A percentile compares a stretch with the other conserved stretches of the same genome.
Evolutionary conservation across 2,797 vertebrate species (phyloP).

Genomic region (Atherinosoma microstoma): DNA sequence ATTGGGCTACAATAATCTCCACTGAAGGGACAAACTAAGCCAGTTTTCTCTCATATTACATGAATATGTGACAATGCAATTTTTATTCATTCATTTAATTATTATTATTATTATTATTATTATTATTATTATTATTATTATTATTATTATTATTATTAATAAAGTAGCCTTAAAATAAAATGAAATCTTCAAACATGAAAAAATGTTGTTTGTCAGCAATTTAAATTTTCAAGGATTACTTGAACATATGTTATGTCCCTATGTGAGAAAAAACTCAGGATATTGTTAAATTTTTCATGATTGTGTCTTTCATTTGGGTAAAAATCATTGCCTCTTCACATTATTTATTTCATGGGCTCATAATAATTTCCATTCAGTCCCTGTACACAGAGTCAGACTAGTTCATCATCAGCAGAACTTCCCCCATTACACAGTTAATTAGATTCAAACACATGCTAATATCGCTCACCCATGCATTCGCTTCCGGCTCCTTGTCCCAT

Average conservation of each 20-base stretch:
- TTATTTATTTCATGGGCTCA: constrained; percentile 41
- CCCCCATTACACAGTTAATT: constrained; percentile 74
- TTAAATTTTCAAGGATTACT: too few species aligned
- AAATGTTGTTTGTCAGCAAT: too few species aligned
- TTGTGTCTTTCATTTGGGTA: constrained; percentile 10
- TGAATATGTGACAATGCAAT: too few species aligned
- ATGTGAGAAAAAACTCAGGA: neutral
- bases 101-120: too few species aligned
- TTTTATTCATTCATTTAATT: too few species aligned
- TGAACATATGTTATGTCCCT: neutral
- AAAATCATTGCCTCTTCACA: constrained; percentile 5
- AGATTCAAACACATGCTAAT: constrained; percentile 64
- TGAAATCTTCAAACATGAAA: too few species aligned
- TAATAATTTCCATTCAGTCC: constrained; percentile 45
- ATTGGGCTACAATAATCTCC: too few species aligned
- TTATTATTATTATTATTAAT: too few species aligned
- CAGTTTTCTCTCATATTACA: too few species aligned
- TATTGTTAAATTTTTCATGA: constrained; percentile 3
- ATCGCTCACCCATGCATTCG: constrained; percentile 52
- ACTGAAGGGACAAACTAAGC: too few species aligned
- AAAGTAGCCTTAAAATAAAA: too few species aligned
- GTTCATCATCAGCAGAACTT: constrained; percentile 67
- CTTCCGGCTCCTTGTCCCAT: constrained; percentile 68
- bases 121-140: too few species aligned
- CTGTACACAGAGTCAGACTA: constrained; percentile 51